These are phyloP conservation scores for Araneus ventricosus DNA, from an alignment of 1,140 invertebrate species.

Conservation along the genomic window DNA sequence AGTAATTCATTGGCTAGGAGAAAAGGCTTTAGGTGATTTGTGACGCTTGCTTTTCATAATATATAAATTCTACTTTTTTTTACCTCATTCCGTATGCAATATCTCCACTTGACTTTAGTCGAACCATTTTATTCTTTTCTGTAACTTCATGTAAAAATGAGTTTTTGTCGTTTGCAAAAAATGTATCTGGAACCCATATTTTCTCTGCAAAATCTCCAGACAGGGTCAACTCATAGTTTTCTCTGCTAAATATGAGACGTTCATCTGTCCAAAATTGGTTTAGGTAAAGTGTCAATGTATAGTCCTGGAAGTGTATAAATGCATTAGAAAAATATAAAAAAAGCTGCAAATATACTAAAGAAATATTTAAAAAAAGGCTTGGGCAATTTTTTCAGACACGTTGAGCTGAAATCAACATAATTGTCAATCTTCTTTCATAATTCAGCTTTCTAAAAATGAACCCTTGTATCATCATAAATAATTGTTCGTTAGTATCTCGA, in stretches of 20 bases:
- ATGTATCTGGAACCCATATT: conserved; percentile 99
- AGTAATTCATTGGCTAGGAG: too few species aligned
- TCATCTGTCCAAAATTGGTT: conserved; percentile 99
- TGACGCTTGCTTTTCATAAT: background rate
- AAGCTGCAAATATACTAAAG: background rate
- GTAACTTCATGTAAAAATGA: conserved; percentile 99
- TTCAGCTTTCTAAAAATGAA: too few species aligned
- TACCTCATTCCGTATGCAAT: conserved; percentile 97
- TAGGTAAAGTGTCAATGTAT: conserved; percentile 98
- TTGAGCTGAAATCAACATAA: too few species aligned
- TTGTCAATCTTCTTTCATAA: too few species aligned
- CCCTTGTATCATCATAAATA: too few species aligned
- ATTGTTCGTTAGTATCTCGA: too few species aligned
- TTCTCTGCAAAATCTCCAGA: conserved; percentile 98
- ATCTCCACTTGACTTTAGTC: conserved; percentile 93
- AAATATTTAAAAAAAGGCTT: background rate
- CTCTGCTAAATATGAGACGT: conserved; percentile 91
- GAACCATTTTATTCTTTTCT: conserved; percentile 98
- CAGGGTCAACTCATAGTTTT: conserved; percentile 89
- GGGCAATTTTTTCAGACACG: too few species aligned
- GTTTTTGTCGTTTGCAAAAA: conserved; percentile 99
- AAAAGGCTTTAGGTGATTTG: too few species aligned
- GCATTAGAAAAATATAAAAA: background rate
- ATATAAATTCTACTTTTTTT: background rate
- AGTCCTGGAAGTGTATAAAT: conserved; percentile 87